phyloP scores from a whole-genome alignment of 2,113 vertebrate genomes.

The Odontesthes bonariensis region DNA sequence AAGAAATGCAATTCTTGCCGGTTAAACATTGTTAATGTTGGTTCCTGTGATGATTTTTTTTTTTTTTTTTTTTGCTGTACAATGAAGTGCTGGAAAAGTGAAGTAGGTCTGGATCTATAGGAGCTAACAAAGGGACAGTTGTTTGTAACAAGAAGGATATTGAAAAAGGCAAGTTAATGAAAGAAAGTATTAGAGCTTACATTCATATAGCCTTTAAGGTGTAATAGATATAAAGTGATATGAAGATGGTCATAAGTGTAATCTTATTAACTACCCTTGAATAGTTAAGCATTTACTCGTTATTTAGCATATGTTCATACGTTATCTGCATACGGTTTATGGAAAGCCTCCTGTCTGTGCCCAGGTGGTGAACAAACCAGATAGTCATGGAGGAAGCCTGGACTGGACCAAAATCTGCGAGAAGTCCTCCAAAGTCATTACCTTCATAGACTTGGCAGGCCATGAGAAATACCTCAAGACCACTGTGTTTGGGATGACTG shows the following conservation, averaged over 20 bases:
- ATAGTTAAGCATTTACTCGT: not conserved
- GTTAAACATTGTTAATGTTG: not conserved
- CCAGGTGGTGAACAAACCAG: conserved; percentile 96
- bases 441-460: conserved; percentile 97
- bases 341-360: not conserved
- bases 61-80: too few relatives aligned
- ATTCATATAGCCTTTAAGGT: too few relatives aligned
- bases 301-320: not conserved
- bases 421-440: conserved; percentile 98
- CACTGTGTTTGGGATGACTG: conserved; percentile 98
- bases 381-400: conserved; percentile 95
- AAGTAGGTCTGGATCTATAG: not conserved
- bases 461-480: conserved; percentile 99
- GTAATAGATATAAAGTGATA: too few relatives aligned
- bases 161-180: too few relatives aligned
- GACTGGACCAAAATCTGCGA: conserved; percentile 99
- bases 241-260: too few relatives aligned
- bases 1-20: not conserved
- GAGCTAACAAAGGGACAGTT: too few relatives aligned
- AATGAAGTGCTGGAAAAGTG: not conserved
- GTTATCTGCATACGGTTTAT: not conserved
- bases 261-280: not conserved
- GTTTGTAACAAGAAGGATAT: too few relatives aligned
- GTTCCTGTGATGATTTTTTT: not conserved
- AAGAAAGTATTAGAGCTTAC: too few relatives aligned